Evolutionary conservation across 2,888 invertebrate genomes (phyloP), one percentile per base, ranked within the genome.

Genomic region (Conchocele bisecta): DNA sequence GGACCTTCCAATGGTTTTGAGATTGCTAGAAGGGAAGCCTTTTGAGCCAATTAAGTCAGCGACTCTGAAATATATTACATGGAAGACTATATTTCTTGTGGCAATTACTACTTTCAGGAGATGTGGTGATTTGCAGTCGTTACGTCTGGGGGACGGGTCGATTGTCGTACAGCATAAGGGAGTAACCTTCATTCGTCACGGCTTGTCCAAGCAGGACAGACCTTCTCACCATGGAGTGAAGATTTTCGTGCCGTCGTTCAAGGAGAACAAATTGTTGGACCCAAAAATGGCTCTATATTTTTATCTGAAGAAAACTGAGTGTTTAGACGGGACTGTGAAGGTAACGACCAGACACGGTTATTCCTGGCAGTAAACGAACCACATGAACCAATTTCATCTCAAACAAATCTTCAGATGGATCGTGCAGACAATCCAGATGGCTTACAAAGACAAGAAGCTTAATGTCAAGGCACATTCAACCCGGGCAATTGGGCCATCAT

Each of bases 371-470:
- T 67, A 11, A 70, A 66, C 26, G 35, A 65, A 54, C 73, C 72
- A 22, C 69, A 73, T 44, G 58, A 66, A 15, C 59, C 66, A 48
- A 69, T 72, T 1, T 37, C 65, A 20, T 29, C 61, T 15, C 68
- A 73, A 20, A 73, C 66, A n/a, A n/a, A 66, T 73, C 22, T 66
- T 69, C 28, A 64, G 29, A 28, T 77, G 71, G 73, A 60, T 74
- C 31, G 74, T 61, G 1, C 41, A 70, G 24, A 33, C 44, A 15
- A 31, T 77, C 11, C 61, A 63, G 31, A 39, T 57, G 37, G 53
- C 61, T 48, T 46, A 65, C 35, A 42, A 54, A n/a, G 51, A 73
- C 26, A 54, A 39, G 26, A 29, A 31, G 41, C 4, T 59, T 9
- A 39, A 63, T 29, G 67, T 66, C 2, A 59, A 59, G 59, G 64